Conservation (phyloP, 2,888 invertebrate genomes). For the Penaeus monodon region DNA sequence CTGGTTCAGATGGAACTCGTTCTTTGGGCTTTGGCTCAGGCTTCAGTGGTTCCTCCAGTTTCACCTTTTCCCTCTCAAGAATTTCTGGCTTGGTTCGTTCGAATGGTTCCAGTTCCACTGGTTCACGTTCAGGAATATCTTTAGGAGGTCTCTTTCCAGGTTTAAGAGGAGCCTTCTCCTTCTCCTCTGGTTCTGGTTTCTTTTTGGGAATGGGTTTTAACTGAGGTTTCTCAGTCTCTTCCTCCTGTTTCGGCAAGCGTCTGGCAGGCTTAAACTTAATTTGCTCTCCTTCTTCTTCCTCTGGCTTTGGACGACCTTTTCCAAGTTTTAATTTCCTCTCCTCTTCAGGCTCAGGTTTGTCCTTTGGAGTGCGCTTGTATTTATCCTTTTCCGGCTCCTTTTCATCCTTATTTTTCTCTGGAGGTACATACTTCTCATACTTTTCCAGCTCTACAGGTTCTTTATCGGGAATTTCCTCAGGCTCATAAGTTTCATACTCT, state of each 20-base stretch:
- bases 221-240: neutral
- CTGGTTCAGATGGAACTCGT: neutral
- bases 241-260: conserved; percentile 24
- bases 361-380: conserved; percentile 22
- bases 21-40: neutral
- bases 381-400: conserved; percentile 1
- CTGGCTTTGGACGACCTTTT: conserved; percentile 3
- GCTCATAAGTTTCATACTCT: conserved; percentile 38
- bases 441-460: conserved; percentile 41
- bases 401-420: conserved; percentile 8
- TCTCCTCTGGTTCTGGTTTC: conserved; percentile 7
- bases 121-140: conserved; percentile 2
- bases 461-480: conserved; percentile 42
- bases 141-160: conserved; percentile 18
- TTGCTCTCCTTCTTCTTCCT: conserved; percentile 30
- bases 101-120: neutral
- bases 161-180: conserved; percentile 17
- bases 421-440: conserved; percentile 26
- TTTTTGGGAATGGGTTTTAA: conserved; percentile 43
- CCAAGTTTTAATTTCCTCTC: conserved; percentile 8
- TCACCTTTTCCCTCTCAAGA: conserved; percentile 35
- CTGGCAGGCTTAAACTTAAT: conserved; percentile 36
- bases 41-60: conserved; percentile 19
- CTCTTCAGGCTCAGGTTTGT: conserved; percentile 10
- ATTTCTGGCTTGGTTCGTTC: neutral